Evolutionary conservation across 2,888 invertebrate species (phyloP).

Genomic region (Gymnoscelis rufifasciata): DNA sequence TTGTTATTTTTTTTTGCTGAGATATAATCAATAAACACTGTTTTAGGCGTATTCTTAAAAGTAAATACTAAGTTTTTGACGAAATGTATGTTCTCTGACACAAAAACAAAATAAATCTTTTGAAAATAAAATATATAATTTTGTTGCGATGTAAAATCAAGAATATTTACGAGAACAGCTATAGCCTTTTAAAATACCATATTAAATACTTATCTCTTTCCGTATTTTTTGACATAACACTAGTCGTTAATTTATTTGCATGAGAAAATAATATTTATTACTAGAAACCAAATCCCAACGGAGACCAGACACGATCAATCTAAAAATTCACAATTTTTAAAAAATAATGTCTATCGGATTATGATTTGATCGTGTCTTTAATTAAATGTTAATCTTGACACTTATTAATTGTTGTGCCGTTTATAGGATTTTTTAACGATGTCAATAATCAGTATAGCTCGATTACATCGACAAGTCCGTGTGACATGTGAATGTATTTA

Average conservation of each 20-base stretch:
- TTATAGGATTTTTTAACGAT: conserved; percentile 59
- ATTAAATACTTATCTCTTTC: not conserved
- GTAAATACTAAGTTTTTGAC: no score
- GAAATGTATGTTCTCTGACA: no score
- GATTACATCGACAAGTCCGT: conserved; percentile 51
- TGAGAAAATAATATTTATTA: conserved; percentile 18
- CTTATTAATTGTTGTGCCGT: conserved; percentile 65
- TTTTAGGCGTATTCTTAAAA: no score
- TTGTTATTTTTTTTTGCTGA: no score
- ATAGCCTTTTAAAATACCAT: no score
- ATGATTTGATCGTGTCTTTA: conserved; percentile 57
- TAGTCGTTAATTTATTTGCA: conserved; percentile 12
- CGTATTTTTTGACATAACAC: conserved; percentile 5
- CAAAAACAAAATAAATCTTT: no score
- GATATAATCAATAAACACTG: no score
- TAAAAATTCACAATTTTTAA: not conserved
- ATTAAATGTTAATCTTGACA: conserved; percentile 68
- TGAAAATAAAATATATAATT: no score
- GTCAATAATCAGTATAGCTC: conserved; percentile 53
- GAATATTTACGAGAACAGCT: conserved; percentile 1
- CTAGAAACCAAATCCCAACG: conserved; percentile 18
- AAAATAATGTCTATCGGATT: conserved; percentile 32
- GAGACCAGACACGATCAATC: not conserved
- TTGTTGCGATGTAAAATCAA: not conserved
- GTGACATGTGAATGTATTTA: conserved; percentile 58